phyloP scores from a whole-genome alignment of 2,113 vertebrate genomes.

The Pseudorhombus dupliciocellatus region DNA sequence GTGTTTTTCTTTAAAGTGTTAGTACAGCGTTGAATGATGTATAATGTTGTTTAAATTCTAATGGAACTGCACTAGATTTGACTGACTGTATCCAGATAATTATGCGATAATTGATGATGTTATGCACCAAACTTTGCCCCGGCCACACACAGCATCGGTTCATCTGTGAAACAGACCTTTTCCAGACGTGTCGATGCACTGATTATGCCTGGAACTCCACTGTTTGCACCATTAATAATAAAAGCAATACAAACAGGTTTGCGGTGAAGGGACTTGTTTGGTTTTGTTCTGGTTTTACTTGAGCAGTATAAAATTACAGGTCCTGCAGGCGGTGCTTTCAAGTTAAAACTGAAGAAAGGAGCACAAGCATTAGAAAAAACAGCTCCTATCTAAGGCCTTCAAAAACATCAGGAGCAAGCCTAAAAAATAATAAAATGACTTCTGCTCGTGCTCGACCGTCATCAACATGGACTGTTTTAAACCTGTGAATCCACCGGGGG shows the following conservation, averaged over 20 bases:
- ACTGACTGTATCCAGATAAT: conserved; percentile 17
- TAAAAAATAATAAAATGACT: no score
- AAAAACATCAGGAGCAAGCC: no score
- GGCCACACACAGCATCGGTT: conserved; percentile 1
- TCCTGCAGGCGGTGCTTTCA: no score
- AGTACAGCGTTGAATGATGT: conserved; percentile 33
- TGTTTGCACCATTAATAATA: conserved; percentile 53
- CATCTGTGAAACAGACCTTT: conserved; percentile 33
- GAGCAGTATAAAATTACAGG: no score
- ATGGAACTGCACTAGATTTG: conserved; percentile 39
- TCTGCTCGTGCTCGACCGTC: no score
- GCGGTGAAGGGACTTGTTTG: neutral
- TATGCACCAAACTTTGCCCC: conserved; percentile 18
- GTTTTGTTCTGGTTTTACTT: no score
- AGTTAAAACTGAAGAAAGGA: no score
- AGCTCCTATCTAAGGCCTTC: no score
- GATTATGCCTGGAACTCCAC: conserved; percentile 24
- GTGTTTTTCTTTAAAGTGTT: conserved; percentile 48
- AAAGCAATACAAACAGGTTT: conserved; percentile 37
- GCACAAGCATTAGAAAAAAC: no score
- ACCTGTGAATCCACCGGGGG: conserved; percentile 48
- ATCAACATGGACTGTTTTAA: neutral
- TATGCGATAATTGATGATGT: conserved; percentile 9
- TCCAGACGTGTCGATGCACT: conserved; percentile 48
- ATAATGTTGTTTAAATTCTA: conserved; percentile 44